phyloP scores from a whole-genome alignment of 2,113 vertebrate species.

The Pagrus major region DNA sequence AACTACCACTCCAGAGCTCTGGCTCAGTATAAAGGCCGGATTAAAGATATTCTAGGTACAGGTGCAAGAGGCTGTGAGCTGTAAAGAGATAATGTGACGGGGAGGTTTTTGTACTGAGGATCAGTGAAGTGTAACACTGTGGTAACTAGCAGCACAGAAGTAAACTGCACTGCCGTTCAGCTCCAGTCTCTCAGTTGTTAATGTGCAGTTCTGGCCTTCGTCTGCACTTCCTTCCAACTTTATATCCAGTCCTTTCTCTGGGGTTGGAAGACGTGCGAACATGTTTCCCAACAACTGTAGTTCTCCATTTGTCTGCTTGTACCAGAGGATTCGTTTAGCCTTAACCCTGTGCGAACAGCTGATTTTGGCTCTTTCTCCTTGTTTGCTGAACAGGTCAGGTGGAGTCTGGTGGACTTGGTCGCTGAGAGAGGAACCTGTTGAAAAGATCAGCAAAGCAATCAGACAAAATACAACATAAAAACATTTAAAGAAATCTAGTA shows the following conservation, averaged over 20 bases:
- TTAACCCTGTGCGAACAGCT: constrained; percentile 55
- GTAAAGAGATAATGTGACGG: no score
- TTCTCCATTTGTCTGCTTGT: constrained; percentile 38
- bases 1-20: no score
- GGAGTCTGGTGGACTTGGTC: constrained; percentile 38
- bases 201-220: constrained; percentile 20
- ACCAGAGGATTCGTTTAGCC: constrained; percentile 50
- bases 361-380: constrained; percentile 15
- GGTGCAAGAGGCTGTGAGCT: not conserved
- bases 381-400: not conserved
- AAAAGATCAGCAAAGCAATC: not conserved
- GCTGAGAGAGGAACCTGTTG: constrained; percentile 29
- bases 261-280: fast-evolving
- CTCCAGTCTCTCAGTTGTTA: not conserved
- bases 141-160: no score
- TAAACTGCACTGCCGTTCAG: no score
- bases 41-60: no score
- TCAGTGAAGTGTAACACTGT: constrained; percentile 27
- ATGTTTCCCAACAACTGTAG: constrained; percentile 60
- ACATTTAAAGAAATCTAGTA: no score
- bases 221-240: constrained; percentile 18
- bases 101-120: constrained; percentile 45
- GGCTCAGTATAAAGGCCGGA: no score
- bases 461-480: not conserved
- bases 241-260: constrained; percentile 7